Percentiles rank a stretch among this genome's conserved stretches.
phyloP scores from a whole-genome alignment of 2,797 vertebrate species.

The Periophthalmus magnuspinnatus region DNA sequence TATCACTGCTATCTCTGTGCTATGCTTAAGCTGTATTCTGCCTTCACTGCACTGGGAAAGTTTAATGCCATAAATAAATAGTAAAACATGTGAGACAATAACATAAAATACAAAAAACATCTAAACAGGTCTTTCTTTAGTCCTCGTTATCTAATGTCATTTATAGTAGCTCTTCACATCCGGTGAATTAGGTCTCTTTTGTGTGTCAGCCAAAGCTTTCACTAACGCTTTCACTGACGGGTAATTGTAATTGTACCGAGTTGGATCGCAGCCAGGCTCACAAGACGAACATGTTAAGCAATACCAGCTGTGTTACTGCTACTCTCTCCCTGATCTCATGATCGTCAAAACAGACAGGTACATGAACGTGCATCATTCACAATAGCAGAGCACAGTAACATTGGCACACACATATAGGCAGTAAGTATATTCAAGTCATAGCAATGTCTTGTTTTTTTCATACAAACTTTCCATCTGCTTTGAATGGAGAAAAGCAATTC shows the following conservation, averaged over 20 bases:
- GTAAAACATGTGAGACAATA: neutral
- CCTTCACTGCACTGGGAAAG: neutral
- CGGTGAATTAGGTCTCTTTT: conserved; percentile 36
- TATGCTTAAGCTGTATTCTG: neutral
- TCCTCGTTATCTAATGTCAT: conserved; percentile 12
- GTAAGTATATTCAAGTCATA: too few relatives aligned
- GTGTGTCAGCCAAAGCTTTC: conserved; percentile 37
- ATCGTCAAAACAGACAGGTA: conserved; percentile 42
- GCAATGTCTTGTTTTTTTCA: neutral
- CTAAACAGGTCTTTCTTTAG: conserved; percentile 31
- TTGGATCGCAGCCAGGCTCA: conserved; percentile 56
- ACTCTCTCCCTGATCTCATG: conserved; percentile 44
- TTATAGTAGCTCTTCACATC: conserved; percentile 40
- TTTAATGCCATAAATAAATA: neutral
- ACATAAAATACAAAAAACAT: conserved; percentile 13
- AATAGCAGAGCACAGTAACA: neutral
- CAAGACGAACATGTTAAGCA: conserved; percentile 50
- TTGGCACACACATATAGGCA: neutral
- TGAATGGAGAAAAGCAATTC: conserved; percentile 12
- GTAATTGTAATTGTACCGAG: conserved; percentile 64
- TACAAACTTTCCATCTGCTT: neutral
- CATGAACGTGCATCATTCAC: conserved; percentile 12
- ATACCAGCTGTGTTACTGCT: conserved; percentile 51
- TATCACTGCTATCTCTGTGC: conserved; percentile 8
- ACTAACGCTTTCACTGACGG: conserved; percentile 40